Conservation (phyloP, 1,140 invertebrate species). For the Pteromalus puparum region DNA sequence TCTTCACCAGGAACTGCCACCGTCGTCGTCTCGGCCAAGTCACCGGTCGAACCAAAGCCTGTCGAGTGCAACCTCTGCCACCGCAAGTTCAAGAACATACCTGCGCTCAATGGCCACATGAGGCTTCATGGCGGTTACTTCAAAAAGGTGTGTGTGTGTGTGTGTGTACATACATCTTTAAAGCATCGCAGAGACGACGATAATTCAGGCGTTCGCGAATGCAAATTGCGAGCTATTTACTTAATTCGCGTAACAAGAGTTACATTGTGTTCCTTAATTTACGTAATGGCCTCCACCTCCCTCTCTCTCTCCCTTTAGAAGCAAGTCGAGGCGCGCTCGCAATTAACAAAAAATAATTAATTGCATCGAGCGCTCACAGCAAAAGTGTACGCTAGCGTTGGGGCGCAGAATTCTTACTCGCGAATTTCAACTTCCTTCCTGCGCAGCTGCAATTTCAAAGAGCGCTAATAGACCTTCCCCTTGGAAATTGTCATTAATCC, state of each 20-base stretch:
- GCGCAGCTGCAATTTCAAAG: constrained; percentile 29
- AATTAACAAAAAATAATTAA: constrained; percentile 19
- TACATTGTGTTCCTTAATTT: constrained; percentile 5
- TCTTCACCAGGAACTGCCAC: constrained; percentile 66
- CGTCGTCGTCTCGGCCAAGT: constrained; percentile 73
- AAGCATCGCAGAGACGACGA: too few species aligned
- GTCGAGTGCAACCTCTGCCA: constrained; percentile 96
- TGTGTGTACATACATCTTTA: too few species aligned
- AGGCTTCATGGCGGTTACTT: constrained; percentile 96
- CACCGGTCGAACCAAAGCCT: constrained; percentile 82
- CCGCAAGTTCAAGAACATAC: constrained; percentile 96
- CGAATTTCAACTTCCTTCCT: constrained; percentile 17
- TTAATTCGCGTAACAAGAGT: constrained; percentile 1
- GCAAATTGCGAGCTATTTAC: not conserved
- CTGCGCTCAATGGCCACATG: constrained; percentile 98
- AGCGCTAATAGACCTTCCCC: constrained; percentile 31
- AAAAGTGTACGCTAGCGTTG: not conserved
- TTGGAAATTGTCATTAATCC: constrained; percentile 46
- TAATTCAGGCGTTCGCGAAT: too few species aligned
- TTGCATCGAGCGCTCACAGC: not conserved
- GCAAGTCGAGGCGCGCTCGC: too few species aligned
- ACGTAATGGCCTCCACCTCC: not conserved
- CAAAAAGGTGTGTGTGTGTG: constrained; percentile 84
- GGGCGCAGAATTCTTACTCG: not conserved
- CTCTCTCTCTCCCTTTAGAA: too few species aligned